Base-by-base conservation (phyloP, 2,113 vertebrate species). In the Carassius carassius region DNA sequence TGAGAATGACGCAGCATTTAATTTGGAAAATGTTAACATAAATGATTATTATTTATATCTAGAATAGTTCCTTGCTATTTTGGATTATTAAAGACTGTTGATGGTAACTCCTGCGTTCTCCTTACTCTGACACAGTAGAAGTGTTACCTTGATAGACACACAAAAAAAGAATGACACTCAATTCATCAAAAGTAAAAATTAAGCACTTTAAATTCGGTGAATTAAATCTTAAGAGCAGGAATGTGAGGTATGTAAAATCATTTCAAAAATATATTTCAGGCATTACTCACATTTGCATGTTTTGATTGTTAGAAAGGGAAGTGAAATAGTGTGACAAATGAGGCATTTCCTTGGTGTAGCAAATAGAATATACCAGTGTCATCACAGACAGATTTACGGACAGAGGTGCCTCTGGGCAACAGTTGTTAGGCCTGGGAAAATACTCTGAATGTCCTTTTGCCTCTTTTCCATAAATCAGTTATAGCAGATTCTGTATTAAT, bases 351-450 rank as follows among this genome's bases (percentile, higher is more conserved):
- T 93, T 76, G 62, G 81, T 88, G 82, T 63, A 81, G 25, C 65
- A 37, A 81, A 86, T 87, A n/a, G 54, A 41, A 25, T 67, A 41
- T 44, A 88, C 88, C 91, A 85, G 80, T 90, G 90, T 91, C 87
- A 91, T 81, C 44, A 41, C 63, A 77, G 88, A 7, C 84, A 86
- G 29, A 84, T 90, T 95, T 95, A 95, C 93, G 91, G 94, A 93
- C 92, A 89, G 70, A 58, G 92, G 83, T 84, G 87, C 87, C 65
- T 41, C 88, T 2, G 14, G 90, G 85, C 87, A 90, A 92, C 87
- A 62, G 37, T 51, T 85, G 72, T 72, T 60, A 81, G 84, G 83
- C 83, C 12, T 90, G 92, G 93, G 93, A 94, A 95, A 94, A 90
- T 78, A 94, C 94, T 92, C 81, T 87, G 91, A 47, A 67, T 89